Base-by-base conservation (phyloP, 2,888 invertebrate genomes). In the Limnephilus marmoratus region DNA sequence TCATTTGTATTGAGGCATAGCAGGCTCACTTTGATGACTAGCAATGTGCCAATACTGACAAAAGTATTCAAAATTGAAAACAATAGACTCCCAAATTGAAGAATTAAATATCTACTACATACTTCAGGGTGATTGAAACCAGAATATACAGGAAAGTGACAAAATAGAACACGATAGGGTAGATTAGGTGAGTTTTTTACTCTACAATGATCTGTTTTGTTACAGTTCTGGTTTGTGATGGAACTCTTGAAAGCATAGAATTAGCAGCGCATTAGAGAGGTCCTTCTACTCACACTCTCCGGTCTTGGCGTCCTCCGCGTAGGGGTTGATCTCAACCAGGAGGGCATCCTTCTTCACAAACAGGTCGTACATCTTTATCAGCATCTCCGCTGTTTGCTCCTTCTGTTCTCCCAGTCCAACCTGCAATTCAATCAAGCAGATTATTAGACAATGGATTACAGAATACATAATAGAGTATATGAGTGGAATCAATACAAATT, bases 281-380 rank as follows among this genome's bases (percentile, higher is more conserved):
- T n/a, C 24, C 24, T 68, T 68, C 9, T 24, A 87, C 96, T 96
- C 96, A 98, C 98, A 98, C 95, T 97, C 95, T 94, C 97, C 98
- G 94, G 95, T 94, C 91, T 97, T 96, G 45, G 98, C 98, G 95
- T 99, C 99, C 95, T 99, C 99, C 68, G 99, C 98, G 94, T 99
- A 98, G 4, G 99, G 99, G 96, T 99, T 99, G 91, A 99, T 98
- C 96, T 99, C 99, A 94, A 99, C 97, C 92, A 99, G 96, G 34
- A 99, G 97, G 2, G 99, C 98, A 95, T 99, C 99, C 94, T 98
- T 98, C 94, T 98, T 97, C 12, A 98, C 95, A 95, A 99, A 99
- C 94, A 99, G 95, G 89, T 97, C 97, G 94, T 99, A 99, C 96
- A 99, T 97, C 94, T 97, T 98, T 94, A 98, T 95, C 86, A 99